Evolutionary conservation across 2,888 invertebrate species (phyloP).

Genomic region (Rosalia funebris): DNA sequence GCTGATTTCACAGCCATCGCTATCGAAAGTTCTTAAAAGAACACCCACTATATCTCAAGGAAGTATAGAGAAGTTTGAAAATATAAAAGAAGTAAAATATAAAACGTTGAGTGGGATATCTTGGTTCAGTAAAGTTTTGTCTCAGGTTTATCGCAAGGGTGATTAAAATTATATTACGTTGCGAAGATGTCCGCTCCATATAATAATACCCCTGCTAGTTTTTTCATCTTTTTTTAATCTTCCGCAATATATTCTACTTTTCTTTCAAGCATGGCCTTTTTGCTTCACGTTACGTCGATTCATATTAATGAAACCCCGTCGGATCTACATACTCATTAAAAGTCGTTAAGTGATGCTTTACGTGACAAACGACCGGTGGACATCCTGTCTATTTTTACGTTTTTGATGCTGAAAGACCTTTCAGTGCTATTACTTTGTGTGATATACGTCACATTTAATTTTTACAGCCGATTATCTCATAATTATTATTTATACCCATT

Average conservation of each 20-base stretch:
- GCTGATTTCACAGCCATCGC: too few relatives aligned
- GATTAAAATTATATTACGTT: too few relatives aligned
- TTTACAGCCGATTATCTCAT: not conserved
- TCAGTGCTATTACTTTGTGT: not conserved
- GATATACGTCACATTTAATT: not conserved
- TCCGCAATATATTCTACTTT: not conserved
- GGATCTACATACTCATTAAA: conserved; percentile 7
- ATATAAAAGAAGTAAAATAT: too few relatives aligned
- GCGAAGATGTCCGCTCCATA: too few relatives aligned
- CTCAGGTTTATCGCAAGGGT: too few relatives aligned
- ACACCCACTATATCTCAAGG: too few relatives aligned
- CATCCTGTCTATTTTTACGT: conserved; percentile 1
- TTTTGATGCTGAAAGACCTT: not conserved
- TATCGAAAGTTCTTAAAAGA: too few relatives aligned
- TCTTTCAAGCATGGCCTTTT: not conserved
- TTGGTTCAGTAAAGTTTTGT: too few relatives aligned
- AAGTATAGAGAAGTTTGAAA: too few relatives aligned
- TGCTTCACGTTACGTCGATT: not conserved
- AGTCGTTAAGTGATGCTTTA: conserved; percentile 8
- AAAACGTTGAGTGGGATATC: too few relatives aligned
- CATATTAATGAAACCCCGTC: not conserved
- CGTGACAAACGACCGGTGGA: conserved; percentile 4
- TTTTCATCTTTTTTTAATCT: too few relatives aligned
- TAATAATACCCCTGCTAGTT: too few relatives aligned
- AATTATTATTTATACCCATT: not conserved